Evolutionary conservation across 2,113 vertebrate species (phyloP), one percentile per base, ranked within the genome.

Genomic region (Cochlearius cochlearius): DNA sequence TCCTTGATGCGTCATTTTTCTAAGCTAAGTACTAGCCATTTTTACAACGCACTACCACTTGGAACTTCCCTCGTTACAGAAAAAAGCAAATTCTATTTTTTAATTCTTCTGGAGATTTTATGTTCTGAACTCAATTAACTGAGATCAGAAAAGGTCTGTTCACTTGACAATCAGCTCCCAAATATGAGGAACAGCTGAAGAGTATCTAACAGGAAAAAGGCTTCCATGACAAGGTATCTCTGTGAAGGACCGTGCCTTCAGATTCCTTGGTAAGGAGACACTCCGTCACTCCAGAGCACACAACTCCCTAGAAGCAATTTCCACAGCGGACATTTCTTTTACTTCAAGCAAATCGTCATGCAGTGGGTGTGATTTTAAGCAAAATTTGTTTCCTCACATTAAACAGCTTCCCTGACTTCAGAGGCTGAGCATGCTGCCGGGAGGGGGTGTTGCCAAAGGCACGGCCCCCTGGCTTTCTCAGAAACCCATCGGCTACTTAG

Each of bases 361-460:
- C 21, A 55, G 29, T 4, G 15, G 0, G 0, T 27, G 15, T 14
- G 36, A 64, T 26, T 59, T 58, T n/a, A 71, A 55, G 23, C 30
- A 71, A 79, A 56, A 82, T 59, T 32, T 36, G 18, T 71, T 62
- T 69, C 55, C 55, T 73, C 4, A 1, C 1, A 4, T 55, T 47
- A 32, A 83, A 58, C 21, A 67, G 20, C 50, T 34, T 16, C 55
- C 7, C 15, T 5, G 27, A 29, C n/a, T 58, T 29, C 55, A 71
- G n/a, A 45, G 39, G 5, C 5, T 5, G 58, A 79, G 67, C 66
- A 29, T 1, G 1, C 27, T 22, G 38, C 38, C 38, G 12, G 25
- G 19, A 82, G 27, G 1, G 4, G 13, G 18, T 20, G 23, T 2
- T 86, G 27, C 39, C 56, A 21, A 26, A 55, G 41, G 4, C 39